Evolutionary conservation across 2,888 invertebrate genomes (phyloP).

Genomic region (Copidosoma aretas): DNA sequence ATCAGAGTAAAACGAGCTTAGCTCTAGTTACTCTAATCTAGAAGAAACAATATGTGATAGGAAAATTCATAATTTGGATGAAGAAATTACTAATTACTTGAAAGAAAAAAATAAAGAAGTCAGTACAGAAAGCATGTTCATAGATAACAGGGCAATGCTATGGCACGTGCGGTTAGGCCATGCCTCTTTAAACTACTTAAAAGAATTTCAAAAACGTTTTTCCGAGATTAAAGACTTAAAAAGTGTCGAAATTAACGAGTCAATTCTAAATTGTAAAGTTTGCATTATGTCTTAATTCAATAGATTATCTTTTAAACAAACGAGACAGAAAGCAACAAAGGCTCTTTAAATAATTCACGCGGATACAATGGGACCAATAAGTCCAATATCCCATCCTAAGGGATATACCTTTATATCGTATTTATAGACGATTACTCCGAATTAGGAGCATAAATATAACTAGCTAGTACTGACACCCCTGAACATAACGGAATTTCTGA

Average conservation of each 20-base stretch:
- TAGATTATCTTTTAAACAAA: neutral
- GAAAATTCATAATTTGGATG: neutral
- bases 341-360: constrained; percentile 10
- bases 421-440: too few species aligned
- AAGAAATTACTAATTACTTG: too few species aligned
- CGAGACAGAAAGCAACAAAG: neutral
- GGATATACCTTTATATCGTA: too few species aligned
- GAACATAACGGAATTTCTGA: too few species aligned
- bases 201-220: constrained; percentile 3
- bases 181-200: constrained; percentile 2
- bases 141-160: constrained; percentile 1
- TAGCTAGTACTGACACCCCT: too few species aligned
- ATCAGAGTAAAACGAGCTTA: neutral
- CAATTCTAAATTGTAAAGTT: neutral
- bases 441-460: too few species aligned
- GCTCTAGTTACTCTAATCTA: too few species aligned
- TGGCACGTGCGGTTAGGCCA: constrained; percentile 4
- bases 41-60: neutral
- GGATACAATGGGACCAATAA: constrained; percentile 3
- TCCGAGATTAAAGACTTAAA: neutral
- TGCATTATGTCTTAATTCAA: constrained; percentile 7
- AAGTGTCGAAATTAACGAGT: neutral
- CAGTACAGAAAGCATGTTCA: neutral
- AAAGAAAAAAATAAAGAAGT: too few species aligned
- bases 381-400: too few species aligned